Evolutionary conservation across 2,113 vertebrate genomes (phyloP).

Genomic region (Syngnathoides biaculeatus): DNA sequence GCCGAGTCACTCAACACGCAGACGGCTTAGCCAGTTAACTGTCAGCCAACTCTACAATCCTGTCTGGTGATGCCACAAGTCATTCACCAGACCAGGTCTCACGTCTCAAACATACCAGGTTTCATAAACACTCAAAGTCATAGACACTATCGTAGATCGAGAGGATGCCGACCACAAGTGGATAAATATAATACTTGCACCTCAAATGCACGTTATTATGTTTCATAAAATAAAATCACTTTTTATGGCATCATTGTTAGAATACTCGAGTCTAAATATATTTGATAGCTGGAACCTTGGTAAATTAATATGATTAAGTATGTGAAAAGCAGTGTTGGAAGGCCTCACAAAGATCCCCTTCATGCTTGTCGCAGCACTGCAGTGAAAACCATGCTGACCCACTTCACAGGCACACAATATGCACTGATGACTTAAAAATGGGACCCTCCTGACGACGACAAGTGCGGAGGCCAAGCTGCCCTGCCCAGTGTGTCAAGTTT

Average conservation of each 20-base stretch:
- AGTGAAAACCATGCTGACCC: constrained; percentile 22
- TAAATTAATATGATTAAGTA: background rate
- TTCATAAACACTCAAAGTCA: too few relatives aligned
- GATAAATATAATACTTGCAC: background rate
- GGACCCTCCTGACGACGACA: constrained; percentile 31
- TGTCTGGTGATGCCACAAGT: too few relatives aligned
- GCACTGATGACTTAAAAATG: background rate
- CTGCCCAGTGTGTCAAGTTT: constrained; percentile 49
- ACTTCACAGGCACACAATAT: constrained; percentile 16
- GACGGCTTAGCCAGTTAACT: too few relatives aligned
- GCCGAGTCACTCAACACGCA: too few relatives aligned
- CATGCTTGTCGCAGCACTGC: constrained; percentile 9
- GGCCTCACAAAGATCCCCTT: background rate
- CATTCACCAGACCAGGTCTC: too few relatives aligned
- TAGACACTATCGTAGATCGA: background rate
- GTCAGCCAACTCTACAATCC: too few relatives aligned
- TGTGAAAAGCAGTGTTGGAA: background rate
- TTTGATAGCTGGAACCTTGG: background rate
- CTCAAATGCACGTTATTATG: background rate
- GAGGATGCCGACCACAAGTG: background rate
- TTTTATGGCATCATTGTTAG: background rate
- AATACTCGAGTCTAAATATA: background rate
- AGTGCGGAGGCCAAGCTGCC: constrained; percentile 24
- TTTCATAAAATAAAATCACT: background rate
- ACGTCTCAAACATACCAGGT: too few relatives aligned